Evolutionary conservation across 2,113 vertebrate species (phyloP).

Genomic region (Aptenodytes forsteri): DNA sequence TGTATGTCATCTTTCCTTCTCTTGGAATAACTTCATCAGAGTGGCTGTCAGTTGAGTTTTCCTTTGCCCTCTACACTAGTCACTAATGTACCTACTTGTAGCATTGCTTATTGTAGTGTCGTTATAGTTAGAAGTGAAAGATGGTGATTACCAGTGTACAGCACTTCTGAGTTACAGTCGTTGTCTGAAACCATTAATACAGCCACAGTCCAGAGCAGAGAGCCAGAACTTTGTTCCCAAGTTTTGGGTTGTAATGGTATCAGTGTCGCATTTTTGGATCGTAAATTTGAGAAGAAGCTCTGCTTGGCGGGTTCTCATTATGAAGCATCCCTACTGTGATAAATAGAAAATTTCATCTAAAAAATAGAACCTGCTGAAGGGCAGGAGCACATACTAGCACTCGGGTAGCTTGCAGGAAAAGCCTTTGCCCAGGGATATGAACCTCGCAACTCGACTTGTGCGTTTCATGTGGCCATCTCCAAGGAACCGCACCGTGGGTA

Average conservation of each 20-base stretch:
- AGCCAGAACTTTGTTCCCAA: background rate
- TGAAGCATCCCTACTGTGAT: background rate
- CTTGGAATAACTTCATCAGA: background rate
- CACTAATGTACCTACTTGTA: background rate
- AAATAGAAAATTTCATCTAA: background rate
- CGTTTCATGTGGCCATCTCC: background rate
- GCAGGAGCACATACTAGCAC: background rate
- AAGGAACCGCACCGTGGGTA: background rate
- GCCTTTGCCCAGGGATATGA: background rate
- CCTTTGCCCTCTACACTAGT: background rate
- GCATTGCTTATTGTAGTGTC: background rate
- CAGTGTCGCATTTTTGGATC: fast-evolving
- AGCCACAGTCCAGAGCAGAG: background rate
- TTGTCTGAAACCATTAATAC: background rate
- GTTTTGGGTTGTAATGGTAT: background rate
- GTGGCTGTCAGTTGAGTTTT: background rate
- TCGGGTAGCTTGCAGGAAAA: background rate
- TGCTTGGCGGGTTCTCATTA: background rate
- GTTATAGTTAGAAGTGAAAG: background rate
- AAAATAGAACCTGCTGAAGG: background rate
- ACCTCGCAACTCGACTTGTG: background rate
- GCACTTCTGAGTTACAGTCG: background rate
- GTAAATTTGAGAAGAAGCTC: background rate
- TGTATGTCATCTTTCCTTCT: background rate
- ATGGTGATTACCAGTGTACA: background rate